phyloP scores from a whole-genome alignment of 2,113 vertebrate genomes.

The Phoxinus phoxinus region DNA sequence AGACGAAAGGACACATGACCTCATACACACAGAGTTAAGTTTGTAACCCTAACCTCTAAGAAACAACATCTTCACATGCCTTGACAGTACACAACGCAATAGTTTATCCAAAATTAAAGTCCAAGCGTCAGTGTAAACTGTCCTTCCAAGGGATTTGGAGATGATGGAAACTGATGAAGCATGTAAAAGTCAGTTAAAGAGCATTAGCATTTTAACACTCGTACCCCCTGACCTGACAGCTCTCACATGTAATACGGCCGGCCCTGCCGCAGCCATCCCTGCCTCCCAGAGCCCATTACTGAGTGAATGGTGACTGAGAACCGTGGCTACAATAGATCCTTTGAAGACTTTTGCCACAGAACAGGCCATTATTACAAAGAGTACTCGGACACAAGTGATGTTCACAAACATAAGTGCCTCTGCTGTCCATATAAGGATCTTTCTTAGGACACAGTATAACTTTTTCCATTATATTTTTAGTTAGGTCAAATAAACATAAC shows the following conservation, averaged over 20 bases:
- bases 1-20: constrained; percentile 17
- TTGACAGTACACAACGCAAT: neutral
- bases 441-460: neutral
- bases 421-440: neutral
- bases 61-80: neutral
- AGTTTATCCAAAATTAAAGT: neutral
- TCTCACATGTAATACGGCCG: constrained; percentile 2
- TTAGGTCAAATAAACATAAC: too few species aligned
- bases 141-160: neutral
- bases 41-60: neutral
- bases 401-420: constrained; percentile 12
- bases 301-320: constrained; percentile 26
- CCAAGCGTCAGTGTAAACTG: neutral
- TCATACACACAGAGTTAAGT: constrained; percentile 16
- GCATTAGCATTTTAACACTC: neutral
- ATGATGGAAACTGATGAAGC: neutral
- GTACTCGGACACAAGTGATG: constrained; percentile 11
- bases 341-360: constrained; percentile 20
- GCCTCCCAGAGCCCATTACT: constrained; percentile 17
- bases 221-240: neutral
- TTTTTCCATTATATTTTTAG: neutral
- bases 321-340: constrained; percentile 15
- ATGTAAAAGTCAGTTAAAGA: constrained; percentile 6
- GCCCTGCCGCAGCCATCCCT: constrained; percentile 14
- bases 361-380: constrained; percentile 28